Evolutionary conservation across 2,888 invertebrate species (phyloP), one percentile per base, ranked within the genome.

Genomic region (Cabera pusaria): DNA sequence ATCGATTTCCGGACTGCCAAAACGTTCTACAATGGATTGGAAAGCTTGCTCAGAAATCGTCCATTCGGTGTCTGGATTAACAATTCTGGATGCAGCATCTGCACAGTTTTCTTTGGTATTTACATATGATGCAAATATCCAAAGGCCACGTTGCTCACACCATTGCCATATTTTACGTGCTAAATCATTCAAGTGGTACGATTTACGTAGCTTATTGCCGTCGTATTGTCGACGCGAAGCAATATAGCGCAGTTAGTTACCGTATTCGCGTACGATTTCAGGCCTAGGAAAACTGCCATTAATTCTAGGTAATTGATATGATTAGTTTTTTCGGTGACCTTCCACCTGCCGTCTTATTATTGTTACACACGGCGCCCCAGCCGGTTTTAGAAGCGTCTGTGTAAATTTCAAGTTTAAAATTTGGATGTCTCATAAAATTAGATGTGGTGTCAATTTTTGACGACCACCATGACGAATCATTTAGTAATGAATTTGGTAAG

Each of bases 1-100:
- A 17, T 60, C 56, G 1, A 58, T 50, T 0, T 46, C 6, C 8
- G 58, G 56, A 1, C 4, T 0, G 1, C 54, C 45, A 29, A 56
- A 49, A 9, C 1, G 9, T n/a, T 1, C n/a, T 2, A 11, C 2
- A 1, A 48, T 38, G 7, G 8, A 19, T 2, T 10, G 5, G 12
- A 26, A 44, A 1, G 16, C 25, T 10, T 1, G 6, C 2, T 31
- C 6, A 1, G 26, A 10, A 3, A 44, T 7, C 11, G 25, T 17
- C 38, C 44, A 44, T 20, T 44, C 44, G 4, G 28, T 22, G 6
- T 31, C 31, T 1, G 24, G 20, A 6, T 32, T 33, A 1, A 26
- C 5, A 6, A 9, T 21, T 3, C 41, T n/a, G 0, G 44, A 49
- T 9, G 39, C 44, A 0, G 5, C 2, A 11, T 49, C 44, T 1